Conservation (phyloP, 2,888 invertebrate species). For the Automeris io region DNA sequence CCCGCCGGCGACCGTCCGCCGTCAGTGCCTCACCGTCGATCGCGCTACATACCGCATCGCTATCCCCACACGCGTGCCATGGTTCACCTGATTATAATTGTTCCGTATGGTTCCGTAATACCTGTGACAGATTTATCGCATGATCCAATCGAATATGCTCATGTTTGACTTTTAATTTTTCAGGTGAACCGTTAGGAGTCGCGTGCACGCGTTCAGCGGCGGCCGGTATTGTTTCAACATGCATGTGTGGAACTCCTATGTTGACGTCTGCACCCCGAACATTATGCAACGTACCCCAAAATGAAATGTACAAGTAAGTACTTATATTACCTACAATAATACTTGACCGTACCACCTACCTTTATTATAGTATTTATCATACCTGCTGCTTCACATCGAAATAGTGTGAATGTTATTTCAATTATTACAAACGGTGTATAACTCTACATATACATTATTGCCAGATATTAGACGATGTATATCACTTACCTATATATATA, state of each 20-base stretch:
- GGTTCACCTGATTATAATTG: constrained; percentile 38
- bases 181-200: constrained; percentile 31
- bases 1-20: constrained; percentile 57
- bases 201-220: constrained; percentile 25
- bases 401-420: too few relatives aligned
- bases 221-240: constrained; percentile 27
- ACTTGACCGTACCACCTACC: too few relatives aligned
- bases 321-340: constrained; percentile 8
- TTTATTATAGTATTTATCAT: too few relatives aligned
- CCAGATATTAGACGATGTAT: constrained; percentile 47
- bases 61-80: constrained; percentile 30
- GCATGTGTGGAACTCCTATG: constrained; percentile 16
- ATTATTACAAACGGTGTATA: too few relatives aligned
- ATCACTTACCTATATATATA: constrained; percentile 29
- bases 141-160: constrained; percentile 6
- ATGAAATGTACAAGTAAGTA: constrained; percentile 47
- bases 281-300: constrained; percentile 54
- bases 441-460: too few relatives aligned
- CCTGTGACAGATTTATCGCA: constrained; percentile 11
- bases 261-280: constrained; percentile 9
- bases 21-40: constrained; percentile 65
- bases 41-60: constrained; percentile 56
- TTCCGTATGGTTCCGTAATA: constrained; percentile 31
- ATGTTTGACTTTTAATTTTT: constrained; percentile 20
- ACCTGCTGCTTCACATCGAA: too few relatives aligned